A percentile compares a stretch with the other conserved stretches of the same genome.
Conservation (phyloP, 1,140 invertebrate species). For the Dendroctonus ponderosae region DNA sequence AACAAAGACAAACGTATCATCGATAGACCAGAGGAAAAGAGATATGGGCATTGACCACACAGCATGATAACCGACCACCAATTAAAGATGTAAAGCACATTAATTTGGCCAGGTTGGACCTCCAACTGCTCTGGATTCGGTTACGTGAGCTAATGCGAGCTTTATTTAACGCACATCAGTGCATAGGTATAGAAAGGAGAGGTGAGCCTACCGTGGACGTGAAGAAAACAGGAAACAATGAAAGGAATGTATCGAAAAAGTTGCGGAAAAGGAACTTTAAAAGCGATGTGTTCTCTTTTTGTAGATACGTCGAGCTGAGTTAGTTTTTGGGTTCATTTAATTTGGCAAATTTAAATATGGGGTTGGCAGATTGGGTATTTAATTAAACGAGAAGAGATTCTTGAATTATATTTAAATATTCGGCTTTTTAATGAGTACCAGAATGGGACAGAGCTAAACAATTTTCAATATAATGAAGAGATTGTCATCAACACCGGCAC, state of each 20-base stretch:
- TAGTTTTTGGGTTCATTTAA: conserved; percentile 37
- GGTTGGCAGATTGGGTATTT: conserved; percentile 30
- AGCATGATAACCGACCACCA: conserved; percentile 50
- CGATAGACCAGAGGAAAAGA: conserved; percentile 35
- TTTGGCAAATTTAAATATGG: conserved; percentile 44
- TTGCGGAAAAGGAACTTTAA: conserved; percentile 36
- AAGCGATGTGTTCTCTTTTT: conserved; percentile 29
- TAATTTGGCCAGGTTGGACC: conserved; percentile 50
- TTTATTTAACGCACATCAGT: no score
- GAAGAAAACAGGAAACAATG: conserved; percentile 5
- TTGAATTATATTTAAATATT: no score
- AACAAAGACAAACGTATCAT: conserved; percentile 33
- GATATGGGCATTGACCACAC: conserved; percentile 47
- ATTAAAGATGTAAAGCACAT: conserved; percentile 54
- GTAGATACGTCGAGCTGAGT: conserved; percentile 18
- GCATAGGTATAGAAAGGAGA: no score
- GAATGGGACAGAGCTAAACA: no score
- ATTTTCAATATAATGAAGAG: no score
- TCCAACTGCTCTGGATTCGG: no score
- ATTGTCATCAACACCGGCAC: no score
- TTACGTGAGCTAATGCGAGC: no score
- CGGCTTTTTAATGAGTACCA: no score
- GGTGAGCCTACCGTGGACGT: conserved; percentile 7
- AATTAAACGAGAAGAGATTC: conserved; percentile 27
- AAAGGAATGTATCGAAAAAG: conserved; percentile 22